Base-by-base conservation (phyloP, 1,140 invertebrate species). In the Eciton burchellii region DNA sequence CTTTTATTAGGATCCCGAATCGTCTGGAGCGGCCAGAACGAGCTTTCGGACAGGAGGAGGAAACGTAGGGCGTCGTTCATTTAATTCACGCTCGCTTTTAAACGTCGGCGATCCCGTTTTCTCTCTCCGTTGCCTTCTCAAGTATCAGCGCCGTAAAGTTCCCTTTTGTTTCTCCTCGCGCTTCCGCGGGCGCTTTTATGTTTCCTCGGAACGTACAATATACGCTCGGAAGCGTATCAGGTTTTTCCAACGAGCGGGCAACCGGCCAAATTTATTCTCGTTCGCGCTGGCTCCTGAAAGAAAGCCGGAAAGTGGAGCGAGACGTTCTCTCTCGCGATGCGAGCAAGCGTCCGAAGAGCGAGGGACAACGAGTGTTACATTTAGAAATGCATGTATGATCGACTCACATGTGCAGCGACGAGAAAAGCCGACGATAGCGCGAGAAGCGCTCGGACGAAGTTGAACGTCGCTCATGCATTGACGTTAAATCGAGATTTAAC, bases 281-380 rank as follows among this genome's bases (percentile, higher is more conserved):
- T 54, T 81, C 60, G 29, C 65, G 65, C 21, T 79, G 21, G 56
- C 35, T 6, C 24, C 59, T 54, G 45, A 52, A 70, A 71, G n/a
- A 43, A 56, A 41, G 35, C 29, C 29, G 59, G 57, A 57, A 84
- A 85, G 59, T 84, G 45, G 45, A 84, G 71, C 74, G 47, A 26
- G 12, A 41, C 14, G 0, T 60, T 73, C n/a, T 54, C 5, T 19
- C 0, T 19, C 5, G 9, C 19, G 8, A 5, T 60, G 35, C 35
- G 60, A 60, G 29, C 24, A 47, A 73, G 11, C 12, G 65, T 47
- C 21, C 26, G 4, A 52, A 12, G 29, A 57, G 21, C 21, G n/a
- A 63, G 8, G 63, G n/a, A 56, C 43, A 43, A 0, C 21, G 49
- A 12, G n/a, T 41, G 8, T 29, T 24, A 16, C n/a, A 24, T 65